A percentile compares a stretch with the other conserved stretches of the same genome.
Conservation (phyloP, 2,797 vertebrate species). For the Poecilia picta region DNA sequence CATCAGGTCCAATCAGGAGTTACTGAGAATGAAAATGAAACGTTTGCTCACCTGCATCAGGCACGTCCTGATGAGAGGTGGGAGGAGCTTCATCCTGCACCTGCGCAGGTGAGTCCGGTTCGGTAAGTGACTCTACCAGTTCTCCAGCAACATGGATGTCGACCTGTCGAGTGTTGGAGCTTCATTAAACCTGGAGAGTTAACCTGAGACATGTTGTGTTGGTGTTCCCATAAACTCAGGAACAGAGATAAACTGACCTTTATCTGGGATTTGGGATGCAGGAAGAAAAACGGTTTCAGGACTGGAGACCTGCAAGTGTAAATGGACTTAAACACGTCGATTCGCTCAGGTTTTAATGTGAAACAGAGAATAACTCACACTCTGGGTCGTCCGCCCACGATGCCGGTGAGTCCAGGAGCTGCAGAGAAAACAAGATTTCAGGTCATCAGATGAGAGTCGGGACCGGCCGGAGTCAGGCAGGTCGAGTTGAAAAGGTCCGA, state of each 20-base stretch:
- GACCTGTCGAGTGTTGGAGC: slow-evolving; percentile 70
- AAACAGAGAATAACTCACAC: slow-evolving; percentile 76
- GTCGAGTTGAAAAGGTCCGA: slow-evolving; percentile 36
- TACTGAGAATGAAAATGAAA: too few relatives aligned
- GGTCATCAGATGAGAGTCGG: background rate
- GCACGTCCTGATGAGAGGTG: slow-evolving; percentile 41
- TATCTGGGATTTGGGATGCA: slow-evolving; percentile 82
- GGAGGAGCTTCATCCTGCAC: slow-evolving; percentile 56
- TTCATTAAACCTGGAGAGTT: background rate
- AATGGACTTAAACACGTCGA: too few relatives aligned
- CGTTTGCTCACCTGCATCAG: slow-evolving; percentile 79
- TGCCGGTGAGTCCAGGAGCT: slow-evolving; percentile 86
- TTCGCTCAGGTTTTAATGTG: too few relatives aligned
- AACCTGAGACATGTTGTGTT: background rate
- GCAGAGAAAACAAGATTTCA: background rate
- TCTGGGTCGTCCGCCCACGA: slow-evolving; percentile 84
- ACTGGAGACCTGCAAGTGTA: slow-evolving; percentile 81
- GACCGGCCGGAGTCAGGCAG: slow-evolving; percentile 17
- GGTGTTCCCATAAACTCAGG: background rate
- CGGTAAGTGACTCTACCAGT: slow-evolving; percentile 77
- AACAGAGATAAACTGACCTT: slow-evolving; percentile 71
- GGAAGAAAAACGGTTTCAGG: slow-evolving; percentile 89
- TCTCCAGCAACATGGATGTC: slow-evolving; percentile 79
- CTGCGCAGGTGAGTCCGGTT: slow-evolving; percentile 66
- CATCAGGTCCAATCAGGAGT: too few relatives aligned